Evolutionary conservation across 2,113 vertebrate genomes (phyloP).

Genomic region (Trachemys scripta): DNA sequence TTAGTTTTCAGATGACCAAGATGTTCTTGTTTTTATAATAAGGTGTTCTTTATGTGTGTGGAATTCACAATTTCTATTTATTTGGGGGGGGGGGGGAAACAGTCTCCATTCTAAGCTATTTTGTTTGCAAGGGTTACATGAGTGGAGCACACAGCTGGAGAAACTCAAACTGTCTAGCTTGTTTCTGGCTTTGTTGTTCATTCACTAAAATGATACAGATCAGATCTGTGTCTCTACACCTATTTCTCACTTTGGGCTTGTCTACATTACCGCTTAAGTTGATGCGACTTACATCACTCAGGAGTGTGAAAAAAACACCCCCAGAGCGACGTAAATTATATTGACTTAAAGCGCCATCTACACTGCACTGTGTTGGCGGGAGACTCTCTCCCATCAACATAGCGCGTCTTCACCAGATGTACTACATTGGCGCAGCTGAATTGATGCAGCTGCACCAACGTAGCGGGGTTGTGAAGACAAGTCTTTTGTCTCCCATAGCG

Average conservation of each 20-base stretch:
- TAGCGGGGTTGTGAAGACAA: too few relatives aligned
- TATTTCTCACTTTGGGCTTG: not conserved
- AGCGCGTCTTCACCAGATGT: too few relatives aligned
- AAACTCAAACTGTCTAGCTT: not conserved
- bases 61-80: not conserved
- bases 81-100: not conserved
- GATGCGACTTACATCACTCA: too few relatives aligned
- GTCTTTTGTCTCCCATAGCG: not conserved
- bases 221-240: not conserved
- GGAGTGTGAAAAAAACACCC: too few relatives aligned
- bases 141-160: not conserved
- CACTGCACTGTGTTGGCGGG: too few relatives aligned
- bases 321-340: too few relatives aligned
- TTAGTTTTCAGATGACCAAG: conserved; percentile 12
- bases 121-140: not conserved
- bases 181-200: not conserved
- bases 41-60: not conserved
- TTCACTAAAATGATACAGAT: not conserved
- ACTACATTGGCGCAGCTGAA: too few relatives aligned
- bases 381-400: too few relatives aligned
- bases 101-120: not conserved
- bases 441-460: too few relatives aligned
- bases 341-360: too few relatives aligned
- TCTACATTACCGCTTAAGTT: too few relatives aligned
- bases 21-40: conserved; percentile 19